Base-by-base conservation (phyloP, 2,797 vertebrate species). In the Betta splendens region DNA sequence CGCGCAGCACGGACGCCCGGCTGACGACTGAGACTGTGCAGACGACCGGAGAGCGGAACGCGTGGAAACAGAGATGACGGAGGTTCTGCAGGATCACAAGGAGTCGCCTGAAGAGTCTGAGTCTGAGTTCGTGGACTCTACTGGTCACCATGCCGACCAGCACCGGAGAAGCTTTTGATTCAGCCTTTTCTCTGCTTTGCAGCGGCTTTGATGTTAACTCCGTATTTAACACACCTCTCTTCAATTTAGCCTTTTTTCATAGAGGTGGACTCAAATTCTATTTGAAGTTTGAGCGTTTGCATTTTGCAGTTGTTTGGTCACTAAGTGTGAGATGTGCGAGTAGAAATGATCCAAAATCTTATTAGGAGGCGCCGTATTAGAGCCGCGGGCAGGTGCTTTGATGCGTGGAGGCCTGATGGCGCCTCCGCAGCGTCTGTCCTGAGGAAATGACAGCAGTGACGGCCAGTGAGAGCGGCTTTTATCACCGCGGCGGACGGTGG, bases 1-100 rank as follows among this genome's bases (percentile, higher is more conserved):
- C n/a, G n/a, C n/a, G n/a, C n/a, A n/a, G 77, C 80, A 81, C 76
- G 73, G 75, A 69, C 80, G 80, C 25, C 64, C 66, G 69, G 72
- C 59, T 71, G 74, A 33, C 18, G 10, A 69, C 64, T 71, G 71
- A 70, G 67, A 74, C 71, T 62, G 46, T 69, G 44, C 42, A 66
- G 72, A 81, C 64, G 72, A 61, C 58, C 64, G 28, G 35, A 54
- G 62, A 60, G 63, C 35, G 64, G 62, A 28, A 58, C 45, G 68
- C 52, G 52, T 56, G 63, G 42, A 75, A 67, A 70, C 36, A 39
- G 63, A 54, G 38, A 65, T 44, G 58, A 63, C 60, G 40, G 36
- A 25, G 39, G 42, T 56, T 54, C 44, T 50, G 33, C 39, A 48
- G 28, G n/a, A 61, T 62, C 38, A 45, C 26, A 67, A 35, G 62